phyloP scores from a whole-genome alignment of 2,113 vertebrate genomes.

The Cebidichthys violaceus region DNA sequence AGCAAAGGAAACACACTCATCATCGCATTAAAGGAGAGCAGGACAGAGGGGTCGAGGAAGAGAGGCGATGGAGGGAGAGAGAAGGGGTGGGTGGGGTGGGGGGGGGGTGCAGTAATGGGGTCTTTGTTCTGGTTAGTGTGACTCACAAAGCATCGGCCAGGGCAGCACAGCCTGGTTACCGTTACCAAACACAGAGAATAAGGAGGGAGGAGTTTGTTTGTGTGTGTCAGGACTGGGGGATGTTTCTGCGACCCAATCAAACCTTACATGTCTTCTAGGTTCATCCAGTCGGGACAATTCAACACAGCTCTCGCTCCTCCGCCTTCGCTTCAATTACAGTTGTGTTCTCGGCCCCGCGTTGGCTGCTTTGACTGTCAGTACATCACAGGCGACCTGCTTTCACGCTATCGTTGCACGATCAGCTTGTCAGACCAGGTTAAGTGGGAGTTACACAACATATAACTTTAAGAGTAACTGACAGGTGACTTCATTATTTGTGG shows the following conservation, averaged over 20 bases:
- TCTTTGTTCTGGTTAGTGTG: constrained; percentile 81
- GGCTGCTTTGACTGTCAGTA: neutral
- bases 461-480: neutral
- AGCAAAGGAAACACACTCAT: constrained; percentile 78
- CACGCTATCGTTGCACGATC: neutral
- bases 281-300: constrained; percentile 28
- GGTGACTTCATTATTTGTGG: neutral
- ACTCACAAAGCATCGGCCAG: constrained; percentile 68
- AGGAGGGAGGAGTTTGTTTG: constrained; percentile 21
- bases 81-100: neutral
- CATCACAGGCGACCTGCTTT: neutral
- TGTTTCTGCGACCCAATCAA: constrained; percentile 20
- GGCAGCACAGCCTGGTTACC: constrained; percentile 72
- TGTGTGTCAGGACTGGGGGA: neutral
- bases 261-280: neutral
- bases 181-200: constrained; percentile 70
- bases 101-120: constrained; percentile 65
- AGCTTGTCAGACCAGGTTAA: neutral
- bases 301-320: neutral
- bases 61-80: constrained; percentile 35
- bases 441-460: neutral
- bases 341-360: neutral
- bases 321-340: neutral
- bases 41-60: constrained; percentile 46
- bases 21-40: constrained; percentile 61